Conservation (phyloP, 1,140 invertebrate genomes). For the Andrena cerasifolii region DNA sequence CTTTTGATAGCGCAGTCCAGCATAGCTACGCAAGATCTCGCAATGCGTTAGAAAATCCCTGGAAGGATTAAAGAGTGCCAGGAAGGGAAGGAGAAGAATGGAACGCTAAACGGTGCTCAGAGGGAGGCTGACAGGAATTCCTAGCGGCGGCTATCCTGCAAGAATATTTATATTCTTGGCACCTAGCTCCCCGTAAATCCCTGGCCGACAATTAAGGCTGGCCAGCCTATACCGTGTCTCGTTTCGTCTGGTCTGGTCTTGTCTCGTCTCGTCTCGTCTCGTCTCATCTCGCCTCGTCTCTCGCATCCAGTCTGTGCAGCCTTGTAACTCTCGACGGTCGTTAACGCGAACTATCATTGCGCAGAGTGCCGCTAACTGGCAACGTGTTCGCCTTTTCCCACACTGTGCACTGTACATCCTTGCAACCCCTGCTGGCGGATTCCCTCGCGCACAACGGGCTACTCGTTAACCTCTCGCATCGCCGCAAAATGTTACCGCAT, state of each 20-base stretch:
- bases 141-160: slow-evolving; percentile 37
- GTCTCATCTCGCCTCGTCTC: slow-evolving; percentile 53
- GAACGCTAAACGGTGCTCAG: slow-evolving; percentile 45
- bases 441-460: neutral
- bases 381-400: slow-evolving; percentile 43
- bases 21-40: slow-evolving; percentile 41
- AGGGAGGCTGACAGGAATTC: slow-evolving; percentile 49
- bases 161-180: slow-evolving; percentile 74
- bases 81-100: slow-evolving; percentile 31
- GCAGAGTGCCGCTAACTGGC: slow-evolving; percentile 41
- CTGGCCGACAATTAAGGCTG: slow-evolving; percentile 76
- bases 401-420: slow-evolving; percentile 11
- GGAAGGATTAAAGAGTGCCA: slow-evolving; percentile 48
- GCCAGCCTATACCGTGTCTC: slow-evolving; percentile 54
- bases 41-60: slow-evolving; percentile 55
- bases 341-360: slow-evolving; percentile 72
- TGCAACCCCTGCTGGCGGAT: neutral
- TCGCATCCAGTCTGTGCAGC: slow-evolving; percentile 47
- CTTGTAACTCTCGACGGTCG: slow-evolving; percentile 70
- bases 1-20: slow-evolving; percentile 41
- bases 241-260: slow-evolving; percentile 56
- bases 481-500: slow-evolving; percentile 69
- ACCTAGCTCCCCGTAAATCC: slow-evolving; percentile 71
- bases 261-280: slow-evolving; percentile 48
- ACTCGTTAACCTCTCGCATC: slow-evolving; percentile 68